A percentile compares a stretch with the other conserved stretches of the same genome.
These are phyloP conservation scores for Machimus atricapillus DNA, from an alignment of 2,888 invertebrate genomes.

Conservation along the genomic window DNA sequence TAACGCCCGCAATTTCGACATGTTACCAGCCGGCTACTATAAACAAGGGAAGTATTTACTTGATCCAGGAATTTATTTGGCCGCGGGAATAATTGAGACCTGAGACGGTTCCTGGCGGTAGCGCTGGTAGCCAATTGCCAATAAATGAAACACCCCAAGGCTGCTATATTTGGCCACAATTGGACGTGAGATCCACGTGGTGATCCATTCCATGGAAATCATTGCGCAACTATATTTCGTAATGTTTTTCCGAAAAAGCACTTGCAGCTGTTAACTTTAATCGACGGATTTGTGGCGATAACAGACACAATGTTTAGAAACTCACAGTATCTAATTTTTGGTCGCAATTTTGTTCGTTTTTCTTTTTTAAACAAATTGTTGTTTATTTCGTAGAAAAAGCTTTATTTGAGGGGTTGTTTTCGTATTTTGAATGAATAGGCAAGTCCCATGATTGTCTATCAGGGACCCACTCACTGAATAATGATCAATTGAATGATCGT, in stretches of 20 bases:
- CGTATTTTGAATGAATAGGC: neutral
- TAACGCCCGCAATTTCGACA: neutral
- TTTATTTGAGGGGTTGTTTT: neutral
- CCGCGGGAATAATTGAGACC: conserved; percentile 8
- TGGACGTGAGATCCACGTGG: neutral
- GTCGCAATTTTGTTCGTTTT: neutral
- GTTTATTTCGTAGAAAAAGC: neutral
- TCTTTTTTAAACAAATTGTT: neutral
- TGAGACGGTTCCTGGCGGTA: neutral
- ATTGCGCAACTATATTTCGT: neutral
- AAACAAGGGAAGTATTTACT: conserved; percentile 30
- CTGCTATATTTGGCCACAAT: conserved; percentile 13
- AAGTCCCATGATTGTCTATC: neutral
- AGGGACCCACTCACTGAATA: neutral
- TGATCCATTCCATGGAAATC: neutral
- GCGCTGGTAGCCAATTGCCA: neutral
- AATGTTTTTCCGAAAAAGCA: neutral
- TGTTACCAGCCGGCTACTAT: neutral
- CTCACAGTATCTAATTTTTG: neutral
- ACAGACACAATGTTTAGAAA: neutral
- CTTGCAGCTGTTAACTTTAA: neutral
- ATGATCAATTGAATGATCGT: neutral
- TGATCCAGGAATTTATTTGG: conserved; percentile 29
- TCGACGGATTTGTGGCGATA: neutral
- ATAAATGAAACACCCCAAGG: neutral